Evolutionary conservation across 2,888 invertebrate species (phyloP).

Genomic region (Drosophila formosana): DNA sequence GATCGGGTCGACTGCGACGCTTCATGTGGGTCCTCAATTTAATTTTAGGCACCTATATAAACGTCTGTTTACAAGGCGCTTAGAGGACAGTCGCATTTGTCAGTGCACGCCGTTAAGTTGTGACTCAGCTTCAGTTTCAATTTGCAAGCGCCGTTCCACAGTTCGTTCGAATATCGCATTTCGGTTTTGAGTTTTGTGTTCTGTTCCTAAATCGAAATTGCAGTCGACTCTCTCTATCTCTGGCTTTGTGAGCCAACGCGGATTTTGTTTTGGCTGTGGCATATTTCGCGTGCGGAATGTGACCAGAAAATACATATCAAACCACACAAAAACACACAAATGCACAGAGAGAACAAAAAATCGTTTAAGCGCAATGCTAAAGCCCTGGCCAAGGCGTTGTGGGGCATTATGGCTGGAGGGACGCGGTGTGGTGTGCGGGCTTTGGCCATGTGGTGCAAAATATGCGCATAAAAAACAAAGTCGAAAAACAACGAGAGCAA

Average conservation of each 20-base stretch:
- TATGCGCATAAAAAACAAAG: constrained; percentile 76
- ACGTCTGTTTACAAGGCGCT: constrained; percentile 69
- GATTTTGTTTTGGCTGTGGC: constrained; percentile 49
- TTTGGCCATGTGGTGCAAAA: constrained; percentile 77
- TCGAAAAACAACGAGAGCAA: constrained; percentile 45
- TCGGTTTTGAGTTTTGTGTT: constrained; percentile 14
- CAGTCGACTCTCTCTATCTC: constrained; percentile 9
- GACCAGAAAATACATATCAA: constrained; percentile 31
- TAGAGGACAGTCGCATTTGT: constrained; percentile 70
- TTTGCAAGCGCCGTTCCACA: neutral
- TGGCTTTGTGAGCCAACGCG: constrained; percentile 34
- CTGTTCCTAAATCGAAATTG: constrained; percentile 55
- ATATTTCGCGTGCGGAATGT: constrained; percentile 60
- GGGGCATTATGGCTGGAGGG: neutral
- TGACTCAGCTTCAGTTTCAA: constrained; percentile 6
- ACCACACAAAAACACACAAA: constrained; percentile 4
- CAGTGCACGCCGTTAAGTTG: constrained; percentile 55
- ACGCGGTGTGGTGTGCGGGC: constrained; percentile 20
- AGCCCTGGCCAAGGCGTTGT: constrained; percentile 22
- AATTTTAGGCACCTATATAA: constrained; percentile 80
- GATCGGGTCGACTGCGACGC: constrained; percentile 53
- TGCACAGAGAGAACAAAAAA: constrained; percentile 41
- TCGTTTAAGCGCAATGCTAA: constrained; percentile 70
- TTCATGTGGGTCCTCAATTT: constrained; percentile 73
- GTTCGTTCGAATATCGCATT: neutral